Evolutionary conservation across 2,113 vertebrate genomes (phyloP).

Genomic region (Procavia capensis): DNA sequence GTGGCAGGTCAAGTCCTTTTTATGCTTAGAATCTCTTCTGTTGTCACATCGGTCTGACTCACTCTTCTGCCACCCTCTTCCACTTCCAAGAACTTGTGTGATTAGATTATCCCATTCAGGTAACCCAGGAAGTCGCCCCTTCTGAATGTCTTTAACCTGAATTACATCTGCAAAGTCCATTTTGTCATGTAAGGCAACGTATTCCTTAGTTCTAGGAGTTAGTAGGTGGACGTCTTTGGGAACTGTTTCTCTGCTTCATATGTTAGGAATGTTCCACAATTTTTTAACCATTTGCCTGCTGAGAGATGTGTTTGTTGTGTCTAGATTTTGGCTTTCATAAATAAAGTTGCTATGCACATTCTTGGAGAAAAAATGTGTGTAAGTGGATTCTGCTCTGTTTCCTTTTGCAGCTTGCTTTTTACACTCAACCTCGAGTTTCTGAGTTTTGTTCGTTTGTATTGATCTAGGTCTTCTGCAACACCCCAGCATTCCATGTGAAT

Average conservation of each 20-base stretch:
- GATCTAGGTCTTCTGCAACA: background rate
- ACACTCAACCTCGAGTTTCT: background rate
- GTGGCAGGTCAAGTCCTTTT: background rate
- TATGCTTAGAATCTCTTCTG: background rate
- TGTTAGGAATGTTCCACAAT: background rate
- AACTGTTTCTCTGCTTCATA: background rate
- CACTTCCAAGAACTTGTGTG: background rate
- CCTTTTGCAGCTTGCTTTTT: background rate
- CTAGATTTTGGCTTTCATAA: background rate
- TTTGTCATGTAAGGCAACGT: background rate
- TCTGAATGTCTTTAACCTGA: background rate
- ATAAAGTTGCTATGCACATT: background rate
- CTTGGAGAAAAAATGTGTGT: background rate
- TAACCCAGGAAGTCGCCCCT: background rate
- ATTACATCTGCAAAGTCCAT: background rate
- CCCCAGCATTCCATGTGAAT: accelerated
- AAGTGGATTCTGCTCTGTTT: background rate
- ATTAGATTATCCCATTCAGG: background rate
- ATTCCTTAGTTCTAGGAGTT: background rate
- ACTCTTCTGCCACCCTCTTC: background rate
- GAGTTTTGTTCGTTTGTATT: background rate
- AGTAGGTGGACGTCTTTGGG: background rate
- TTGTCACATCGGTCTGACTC: background rate
- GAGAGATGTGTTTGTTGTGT: background rate
- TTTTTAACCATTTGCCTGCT: background rate